phyloP scores from a whole-genome alignment of 2,888 invertebrate species.

The Drosophila pegasa region DNA sequence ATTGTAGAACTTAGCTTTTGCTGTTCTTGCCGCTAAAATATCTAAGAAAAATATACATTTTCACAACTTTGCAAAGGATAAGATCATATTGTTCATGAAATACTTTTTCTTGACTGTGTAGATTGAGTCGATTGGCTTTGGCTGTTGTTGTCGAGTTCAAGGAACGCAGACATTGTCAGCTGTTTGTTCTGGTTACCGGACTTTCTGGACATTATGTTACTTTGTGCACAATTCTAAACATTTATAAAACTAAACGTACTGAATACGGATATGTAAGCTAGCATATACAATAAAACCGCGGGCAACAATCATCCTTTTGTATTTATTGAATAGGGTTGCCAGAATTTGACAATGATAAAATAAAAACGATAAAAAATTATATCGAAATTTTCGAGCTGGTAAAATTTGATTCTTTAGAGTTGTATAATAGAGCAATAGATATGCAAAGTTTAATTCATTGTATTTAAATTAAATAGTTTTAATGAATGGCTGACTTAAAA shows the following conservation, averaged over 20 bases:
- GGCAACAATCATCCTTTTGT: constrained; percentile 15
- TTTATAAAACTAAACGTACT: constrained; percentile 17
- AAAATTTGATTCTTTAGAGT: not conserved
- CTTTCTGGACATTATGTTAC: constrained; percentile 35
- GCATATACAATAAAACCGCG: constrained; percentile 38
- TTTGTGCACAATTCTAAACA: constrained; percentile 5
- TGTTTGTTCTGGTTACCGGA: constrained; percentile 58
- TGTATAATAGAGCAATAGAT: not conserved
- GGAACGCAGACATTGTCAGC: constrained; percentile 74
- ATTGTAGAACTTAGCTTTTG: constrained; percentile 61
- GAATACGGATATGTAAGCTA: constrained; percentile 23
- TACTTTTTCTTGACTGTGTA: constrained; percentile 29
- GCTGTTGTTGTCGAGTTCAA: constrained; percentile 55
- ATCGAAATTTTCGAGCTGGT: not conserved
- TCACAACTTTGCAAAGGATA: not conserved
- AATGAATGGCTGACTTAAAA: not conserved
- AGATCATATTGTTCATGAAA: not conserved
- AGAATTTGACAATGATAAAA: not conserved
- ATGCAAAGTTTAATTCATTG: not conserved
- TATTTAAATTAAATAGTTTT: not conserved
- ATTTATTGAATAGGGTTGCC: constrained; percentile 21
- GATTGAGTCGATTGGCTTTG: constrained; percentile 42
- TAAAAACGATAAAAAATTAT: not conserved
- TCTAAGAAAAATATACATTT: constrained; percentile 24
- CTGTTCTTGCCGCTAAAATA: constrained; percentile 24